Evolutionary conservation across 1,140 invertebrate species (phyloP), one percentile per base, ranked within the genome.

Genomic region (Papilio helenus): DNA sequence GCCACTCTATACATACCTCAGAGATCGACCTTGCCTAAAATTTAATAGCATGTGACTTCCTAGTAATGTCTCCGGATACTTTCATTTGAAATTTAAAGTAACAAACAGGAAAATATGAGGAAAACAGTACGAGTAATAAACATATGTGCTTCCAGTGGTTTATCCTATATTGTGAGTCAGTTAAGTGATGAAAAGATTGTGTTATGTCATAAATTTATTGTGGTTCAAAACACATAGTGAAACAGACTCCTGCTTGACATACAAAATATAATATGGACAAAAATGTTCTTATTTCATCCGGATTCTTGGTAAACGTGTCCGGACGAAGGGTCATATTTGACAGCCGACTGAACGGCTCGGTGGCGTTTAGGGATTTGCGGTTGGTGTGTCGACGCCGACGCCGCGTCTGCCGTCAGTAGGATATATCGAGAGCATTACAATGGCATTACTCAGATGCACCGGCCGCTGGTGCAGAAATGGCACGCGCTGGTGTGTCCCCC

Each of bases 381-480:
- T 61, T 58, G 76, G 14, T 42, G 76, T 29, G 76, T 23, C 85
- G 84, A 44, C 84, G 91, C 85, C 92, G 92, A 89, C 92, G 86
- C 81, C 83, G 84, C 89, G 92, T 93, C 92, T 92, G 86, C 88
- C 49, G 72, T 78, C 76, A 84, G 87, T 85, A 86, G 85, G 87
- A 88, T 93, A 93, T 92, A 94, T 92, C 87, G 88, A 92, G 92
- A 90, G 88, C 90, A 93, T 94, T 93, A 93, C 92, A 94, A 94
- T 93, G 91, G 87, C 90, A 94, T 94, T 94, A 94, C 93, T 94
- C 93, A 93, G 92, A 94, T 93, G 92, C 93, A 93, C 89, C 89
- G 90, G 91, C 88, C 90, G 88, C 80, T 92, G 90, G 85, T 92
- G 91, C 91, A 93, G 90, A 94, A 93, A 93, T 92, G 92, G 91